Percentiles rank a stretch among this genome's conserved stretches.
phyloP scores from a whole-genome alignment of 2,113 vertebrate genomes.

The Ursus arctos region DNA sequence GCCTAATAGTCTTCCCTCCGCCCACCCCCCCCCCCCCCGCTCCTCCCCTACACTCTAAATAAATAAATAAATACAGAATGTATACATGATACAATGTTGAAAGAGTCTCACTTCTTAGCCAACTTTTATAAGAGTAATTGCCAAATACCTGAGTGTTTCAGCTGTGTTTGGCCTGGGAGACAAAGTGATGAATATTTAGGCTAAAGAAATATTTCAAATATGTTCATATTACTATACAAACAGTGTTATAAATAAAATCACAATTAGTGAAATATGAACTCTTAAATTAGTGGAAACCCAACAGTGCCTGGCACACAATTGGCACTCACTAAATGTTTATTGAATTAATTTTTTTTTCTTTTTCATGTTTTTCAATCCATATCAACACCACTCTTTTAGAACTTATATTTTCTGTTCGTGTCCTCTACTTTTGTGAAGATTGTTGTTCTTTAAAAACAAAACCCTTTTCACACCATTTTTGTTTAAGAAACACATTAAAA shows the following conservation, averaged over 20 bases:
- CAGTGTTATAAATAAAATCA: neutral
- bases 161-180: neutral
- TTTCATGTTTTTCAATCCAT: neutral
- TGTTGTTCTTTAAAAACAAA: neutral
- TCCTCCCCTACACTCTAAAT: neutral
- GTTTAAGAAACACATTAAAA: slow-evolving; percentile 27
- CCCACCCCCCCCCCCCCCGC: too few relatives aligned
- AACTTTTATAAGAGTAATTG: neutral
- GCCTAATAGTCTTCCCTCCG: neutral
- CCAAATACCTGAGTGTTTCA: neutral
- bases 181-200: neutral
- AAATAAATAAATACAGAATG: neutral
- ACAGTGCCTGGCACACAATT: neutral
- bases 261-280: neutral
- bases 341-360: neutral
- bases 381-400: neutral
- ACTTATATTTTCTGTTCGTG: neutral
- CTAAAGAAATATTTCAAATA: neutral
- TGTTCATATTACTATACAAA: neutral
- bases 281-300: neutral
- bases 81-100: neutral
- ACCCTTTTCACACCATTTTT: neutral
- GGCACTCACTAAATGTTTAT: neutral
- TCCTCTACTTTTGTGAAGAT: neutral
- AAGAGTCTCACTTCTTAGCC: neutral